phyloP scores from a whole-genome alignment of 2,797 vertebrate species.

The Bovichtus variegatus region DNA sequence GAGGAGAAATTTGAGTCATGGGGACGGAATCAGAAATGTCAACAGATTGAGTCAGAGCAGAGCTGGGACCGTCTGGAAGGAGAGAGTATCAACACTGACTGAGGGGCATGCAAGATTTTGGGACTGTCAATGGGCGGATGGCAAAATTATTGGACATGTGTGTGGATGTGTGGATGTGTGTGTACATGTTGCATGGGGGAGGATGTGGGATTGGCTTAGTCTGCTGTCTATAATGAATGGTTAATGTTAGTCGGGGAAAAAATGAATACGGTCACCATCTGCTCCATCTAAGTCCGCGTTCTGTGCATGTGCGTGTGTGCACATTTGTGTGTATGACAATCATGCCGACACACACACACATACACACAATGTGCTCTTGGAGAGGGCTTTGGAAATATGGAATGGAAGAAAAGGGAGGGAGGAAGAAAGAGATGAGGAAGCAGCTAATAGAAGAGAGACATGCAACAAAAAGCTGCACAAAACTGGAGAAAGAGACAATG shows the following conservation, averaged over 20 bases:
- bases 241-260: slow-evolving; percentile 89
- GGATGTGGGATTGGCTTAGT: slow-evolving; percentile 87
- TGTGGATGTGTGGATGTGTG: slow-evolving; percentile 58
- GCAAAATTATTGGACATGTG: slow-evolving; percentile 74
- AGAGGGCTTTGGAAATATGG: slow-evolving; percentile 78
- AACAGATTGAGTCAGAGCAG: slow-evolving; percentile 83
- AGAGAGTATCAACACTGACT: slow-evolving; percentile 77
- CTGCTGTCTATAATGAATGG: slow-evolving; percentile 87
- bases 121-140: slow-evolving; percentile 75
- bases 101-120: slow-evolving; percentile 73
- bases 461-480: slow-evolving; percentile 43
- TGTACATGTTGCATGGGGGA: slow-evolving; percentile 76
- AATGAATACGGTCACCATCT: slow-evolving; percentile 90
- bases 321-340: slow-evolving; percentile 65
- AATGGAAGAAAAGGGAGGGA: slow-evolving; percentile 58
- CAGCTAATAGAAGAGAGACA: slow-evolving; percentile 49
- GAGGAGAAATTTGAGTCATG: slow-evolving; percentile 76
- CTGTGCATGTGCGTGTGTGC: slow-evolving; percentile 68
- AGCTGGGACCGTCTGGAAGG: slow-evolving; percentile 79
- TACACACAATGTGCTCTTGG: slow-evolving; percentile 69
- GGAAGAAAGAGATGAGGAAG: slow-evolving; percentile 58
- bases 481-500: slow-evolving; percentile 21
- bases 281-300: slow-evolving; percentile 85
- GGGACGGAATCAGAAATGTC: slow-evolving; percentile 79
- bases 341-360: slow-evolving; percentile 40